Conservation (phyloP, 2,113 vertebrate genomes). For the Seriola dumerili region DNA sequence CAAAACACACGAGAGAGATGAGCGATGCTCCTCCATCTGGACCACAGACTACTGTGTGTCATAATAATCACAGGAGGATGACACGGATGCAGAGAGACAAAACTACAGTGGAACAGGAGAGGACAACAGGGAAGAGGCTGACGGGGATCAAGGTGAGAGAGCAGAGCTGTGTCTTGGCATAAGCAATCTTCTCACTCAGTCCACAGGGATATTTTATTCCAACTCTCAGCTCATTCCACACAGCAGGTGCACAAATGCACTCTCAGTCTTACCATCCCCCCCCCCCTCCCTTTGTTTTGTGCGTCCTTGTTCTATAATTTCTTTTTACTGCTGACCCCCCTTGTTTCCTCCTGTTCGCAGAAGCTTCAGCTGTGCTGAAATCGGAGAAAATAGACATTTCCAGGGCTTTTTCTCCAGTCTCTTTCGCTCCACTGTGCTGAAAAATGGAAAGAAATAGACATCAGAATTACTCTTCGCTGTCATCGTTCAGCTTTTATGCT, state of each 20-base stretch:
- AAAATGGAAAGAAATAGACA: slow-evolving; percentile 51
- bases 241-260: slow-evolving; percentile 46
- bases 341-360: slow-evolving; percentile 12
- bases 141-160: slow-evolving; percentile 15
- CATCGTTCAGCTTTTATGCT: slow-evolving; percentile 15
- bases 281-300: not conserved
- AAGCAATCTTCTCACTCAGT: slow-evolving; percentile 15
- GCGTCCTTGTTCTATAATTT: slow-evolving; percentile 34
- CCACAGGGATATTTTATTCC: slow-evolving; percentile 28
- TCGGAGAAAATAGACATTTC: slow-evolving; percentile 15
- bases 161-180: slow-evolving; percentile 13
- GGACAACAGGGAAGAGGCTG: slow-evolving; percentile 3
- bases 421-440: slow-evolving; percentile 40
- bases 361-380: slow-evolving; percentile 9
- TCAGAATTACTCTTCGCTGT: slow-evolving; percentile 7
- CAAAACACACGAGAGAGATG: slow-evolving; percentile 39
- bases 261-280: not conserved
- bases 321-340: slow-evolving; percentile 36
- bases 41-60: slow-evolving; percentile 47
- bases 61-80: slow-evolving; percentile 21
- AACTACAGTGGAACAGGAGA: not conserved
- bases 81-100: not conserved
- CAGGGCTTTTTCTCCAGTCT: not conserved
- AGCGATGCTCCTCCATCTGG: slow-evolving; percentile 69
- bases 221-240: slow-evolving; percentile 15